Evolutionary conservation across 2,113 vertebrate species (phyloP).

Genomic region (Laticauda laticaudata): DNA sequence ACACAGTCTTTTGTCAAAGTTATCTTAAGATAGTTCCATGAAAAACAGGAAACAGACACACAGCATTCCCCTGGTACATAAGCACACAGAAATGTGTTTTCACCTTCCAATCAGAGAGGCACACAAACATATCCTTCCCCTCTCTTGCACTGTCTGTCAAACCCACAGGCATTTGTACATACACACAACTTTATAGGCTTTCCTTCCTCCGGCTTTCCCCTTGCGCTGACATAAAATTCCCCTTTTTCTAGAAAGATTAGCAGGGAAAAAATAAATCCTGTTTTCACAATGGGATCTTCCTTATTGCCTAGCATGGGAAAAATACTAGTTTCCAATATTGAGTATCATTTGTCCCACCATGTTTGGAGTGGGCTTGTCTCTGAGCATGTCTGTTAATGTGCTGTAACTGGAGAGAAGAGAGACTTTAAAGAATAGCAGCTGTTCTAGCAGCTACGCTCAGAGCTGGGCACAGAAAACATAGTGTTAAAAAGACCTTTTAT

Average conservation of each 20-base stretch:
- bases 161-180: not conserved
- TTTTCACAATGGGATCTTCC: not conserved
- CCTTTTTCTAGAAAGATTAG: not conserved
- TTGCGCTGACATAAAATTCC: not conserved
- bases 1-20: not conserved
- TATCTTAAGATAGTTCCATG: not conserved
- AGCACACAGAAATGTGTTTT: not conserved
- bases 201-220: not conserved
- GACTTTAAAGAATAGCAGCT: not conserved
- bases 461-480: not conserved
- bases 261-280: not conserved
- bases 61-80: not conserved
- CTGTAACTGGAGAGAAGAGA: not conserved
- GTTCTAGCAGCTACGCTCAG: not conserved
- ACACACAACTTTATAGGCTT: not conserved
- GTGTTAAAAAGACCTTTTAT: not conserved
- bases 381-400: not conserved
- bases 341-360: not conserved
- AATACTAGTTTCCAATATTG: not conserved
- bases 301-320: not conserved
- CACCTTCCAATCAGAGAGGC: not conserved
- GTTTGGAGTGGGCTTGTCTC: not conserved
- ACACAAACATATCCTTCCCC: not conserved
- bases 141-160: not conserved
- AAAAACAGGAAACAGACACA: not conserved